phyloP scores from a whole-genome alignment of 2,113 vertebrate species.

The Chaetodon trifascialis region DNA sequence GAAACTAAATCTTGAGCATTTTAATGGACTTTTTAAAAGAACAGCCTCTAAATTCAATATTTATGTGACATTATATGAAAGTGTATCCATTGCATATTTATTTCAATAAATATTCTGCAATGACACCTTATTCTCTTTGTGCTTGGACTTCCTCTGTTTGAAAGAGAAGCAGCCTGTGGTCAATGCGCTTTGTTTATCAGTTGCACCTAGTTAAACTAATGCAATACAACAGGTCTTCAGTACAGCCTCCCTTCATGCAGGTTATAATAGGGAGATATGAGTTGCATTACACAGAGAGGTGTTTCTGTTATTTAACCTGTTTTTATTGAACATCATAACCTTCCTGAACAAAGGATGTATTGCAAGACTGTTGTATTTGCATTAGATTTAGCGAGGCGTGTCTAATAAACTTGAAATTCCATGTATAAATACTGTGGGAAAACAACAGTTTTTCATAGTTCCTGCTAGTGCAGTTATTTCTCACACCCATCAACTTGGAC shows the following conservation, averaged over 20 bases:
- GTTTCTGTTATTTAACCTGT: background rate
- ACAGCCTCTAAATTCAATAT: slow-evolving; percentile 78
- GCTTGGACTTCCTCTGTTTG: slow-evolving; percentile 18
- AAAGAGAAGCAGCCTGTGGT: background rate
- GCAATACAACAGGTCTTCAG: background rate
- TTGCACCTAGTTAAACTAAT: background rate
- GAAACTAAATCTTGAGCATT: slow-evolving; percentile 55
- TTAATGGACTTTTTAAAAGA: slow-evolving; percentile 59
- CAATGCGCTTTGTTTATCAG: background rate
- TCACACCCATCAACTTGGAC: slow-evolving; percentile 1
- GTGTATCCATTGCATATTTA: slow-evolving; percentile 83
- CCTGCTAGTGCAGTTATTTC: background rate
- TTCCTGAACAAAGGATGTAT: background rate
- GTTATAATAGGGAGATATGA: background rate
- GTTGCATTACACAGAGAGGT: background rate
- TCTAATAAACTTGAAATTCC: background rate
- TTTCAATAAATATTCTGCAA: slow-evolving; percentile 85
- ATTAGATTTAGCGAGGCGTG: background rate
- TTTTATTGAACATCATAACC: background rate
- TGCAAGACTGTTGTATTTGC: background rate
- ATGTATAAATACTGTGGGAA: background rate
- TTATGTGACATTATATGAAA: slow-evolving; percentile 81
- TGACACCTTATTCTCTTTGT: slow-evolving; percentile 51
- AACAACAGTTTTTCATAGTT: background rate
- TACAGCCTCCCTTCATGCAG: background rate